Percentiles rank a stretch among this genome's conserved stretches.
These are phyloP conservation scores for Pyrocephalus nanus DNA, from an alignment of 2,797 vertebrate genomes.

Conservation along the genomic window DNA sequence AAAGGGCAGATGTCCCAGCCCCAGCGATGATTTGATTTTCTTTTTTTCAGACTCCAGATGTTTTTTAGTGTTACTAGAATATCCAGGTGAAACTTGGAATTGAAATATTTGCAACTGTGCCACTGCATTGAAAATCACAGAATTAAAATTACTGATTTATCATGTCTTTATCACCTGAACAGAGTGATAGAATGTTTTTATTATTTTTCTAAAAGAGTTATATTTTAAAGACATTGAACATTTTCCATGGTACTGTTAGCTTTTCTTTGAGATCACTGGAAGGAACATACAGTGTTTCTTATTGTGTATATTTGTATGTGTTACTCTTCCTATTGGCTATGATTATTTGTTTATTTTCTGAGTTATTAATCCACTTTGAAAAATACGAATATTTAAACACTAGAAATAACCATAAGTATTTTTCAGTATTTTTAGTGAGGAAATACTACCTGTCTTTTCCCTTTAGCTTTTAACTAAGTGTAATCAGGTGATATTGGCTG, in stretches of 20 bases:
- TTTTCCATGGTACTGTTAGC: not conserved
- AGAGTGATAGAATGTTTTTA: not conserved
- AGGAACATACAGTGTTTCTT: not conserved
- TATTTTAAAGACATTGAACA: not conserved
- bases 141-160: not conserved
- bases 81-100: not conserved
- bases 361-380: not conserved
- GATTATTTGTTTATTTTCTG: not conserved
- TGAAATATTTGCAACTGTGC: not conserved
- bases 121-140: not conserved
- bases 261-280: not conserved
- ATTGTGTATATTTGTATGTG: not conserved
- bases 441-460: not conserved
- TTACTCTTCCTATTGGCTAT: not conserved
- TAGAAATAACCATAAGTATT: not conserved
- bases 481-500: not conserved
- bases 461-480: not conserved
- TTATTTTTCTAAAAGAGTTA: not conserved
- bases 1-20: not conserved
- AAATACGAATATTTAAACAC: not conserved
- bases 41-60: not conserved
- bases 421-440: not conserved
- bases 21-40: not conserved
- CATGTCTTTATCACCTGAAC: not conserved
- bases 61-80: not conserved